Percentiles rank a stretch among this genome's conserved stretches.
These are phyloP conservation scores for Diplolepis rosae DNA, from an alignment of 2,888 invertebrate species.

Conservation along the genomic window DNA sequence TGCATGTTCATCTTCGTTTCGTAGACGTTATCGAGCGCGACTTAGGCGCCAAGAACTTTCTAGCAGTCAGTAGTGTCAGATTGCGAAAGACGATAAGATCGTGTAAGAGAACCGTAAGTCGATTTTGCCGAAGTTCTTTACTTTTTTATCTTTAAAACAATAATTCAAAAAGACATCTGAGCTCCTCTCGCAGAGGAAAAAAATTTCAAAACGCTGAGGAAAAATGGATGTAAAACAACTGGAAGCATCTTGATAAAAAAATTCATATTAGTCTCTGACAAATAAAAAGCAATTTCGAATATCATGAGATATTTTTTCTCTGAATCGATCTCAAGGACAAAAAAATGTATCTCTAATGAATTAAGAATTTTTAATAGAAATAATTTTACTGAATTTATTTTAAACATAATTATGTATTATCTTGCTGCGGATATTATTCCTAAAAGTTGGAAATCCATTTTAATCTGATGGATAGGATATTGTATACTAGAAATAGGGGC, in stretches of 20 bases:
- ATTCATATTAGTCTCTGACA: background rate
- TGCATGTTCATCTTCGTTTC: background rate
- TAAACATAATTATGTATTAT: too few relatives aligned
- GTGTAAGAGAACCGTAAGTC: background rate
- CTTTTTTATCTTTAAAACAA: constrained; percentile 3
- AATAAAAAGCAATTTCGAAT: background rate
- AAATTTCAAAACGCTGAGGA: background rate
- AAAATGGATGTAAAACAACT: background rate
- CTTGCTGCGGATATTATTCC: too few relatives aligned
- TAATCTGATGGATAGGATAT: background rate
- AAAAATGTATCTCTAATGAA: too few relatives aligned
- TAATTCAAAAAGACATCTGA: background rate
- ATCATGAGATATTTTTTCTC: background rate
- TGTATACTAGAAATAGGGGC: background rate
- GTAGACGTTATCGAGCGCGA: background rate
- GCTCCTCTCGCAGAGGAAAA: background rate
- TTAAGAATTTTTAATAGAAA: too few relatives aligned
- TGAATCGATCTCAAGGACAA: background rate
- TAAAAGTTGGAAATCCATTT: too few relatives aligned
- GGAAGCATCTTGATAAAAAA: background rate
- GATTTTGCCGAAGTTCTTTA: background rate
- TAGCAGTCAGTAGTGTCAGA: background rate
- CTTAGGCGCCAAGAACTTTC: constrained; percentile 5
- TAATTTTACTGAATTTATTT: too few relatives aligned
- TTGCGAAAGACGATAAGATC: background rate